Percentiles rank a stretch among this genome's conserved stretches.
phyloP scores from a whole-genome alignment of 2,113 vertebrate species.

The human (Homo sapiens) region DNA sequence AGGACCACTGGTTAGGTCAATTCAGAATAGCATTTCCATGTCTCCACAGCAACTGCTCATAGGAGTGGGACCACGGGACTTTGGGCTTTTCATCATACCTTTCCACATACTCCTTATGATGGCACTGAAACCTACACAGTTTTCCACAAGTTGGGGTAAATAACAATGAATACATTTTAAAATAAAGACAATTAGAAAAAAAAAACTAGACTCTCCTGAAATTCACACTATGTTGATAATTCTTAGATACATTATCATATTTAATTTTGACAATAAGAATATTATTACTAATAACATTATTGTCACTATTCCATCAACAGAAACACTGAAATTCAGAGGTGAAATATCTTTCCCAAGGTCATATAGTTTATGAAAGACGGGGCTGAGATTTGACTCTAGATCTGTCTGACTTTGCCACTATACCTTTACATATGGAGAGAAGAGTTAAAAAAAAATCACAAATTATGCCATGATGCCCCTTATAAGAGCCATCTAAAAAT shows the following conservation, averaged over 20 bases:
- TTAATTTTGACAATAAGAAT: conserved; percentile 19
- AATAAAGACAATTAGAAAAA: conserved; percentile 15
- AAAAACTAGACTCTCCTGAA: neutral
- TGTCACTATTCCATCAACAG: neutral
- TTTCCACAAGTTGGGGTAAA: neutral
- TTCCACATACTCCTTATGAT: neutral
- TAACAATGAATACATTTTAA: conserved; percentile 41
- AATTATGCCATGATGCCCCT: neutral
- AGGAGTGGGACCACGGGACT: neutral
- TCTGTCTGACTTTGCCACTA: neutral
- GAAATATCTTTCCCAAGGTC: neutral
- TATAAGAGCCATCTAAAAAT: conserved; percentile 29
- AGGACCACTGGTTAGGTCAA: conserved; percentile 66
- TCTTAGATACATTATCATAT: neutral
- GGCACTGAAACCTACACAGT: neutral
- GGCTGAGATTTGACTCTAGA: neutral
- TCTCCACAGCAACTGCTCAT: conserved; percentile 16
- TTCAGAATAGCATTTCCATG: conserved; percentile 63
- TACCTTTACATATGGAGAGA: neutral
- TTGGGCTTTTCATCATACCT: conserved; percentile 37
- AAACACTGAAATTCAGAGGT: neutral
- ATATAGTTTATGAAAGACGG: neutral
- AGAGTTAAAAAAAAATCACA: neutral
- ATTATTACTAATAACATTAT: neutral
- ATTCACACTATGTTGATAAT: neutral